phyloP scores from a whole-genome alignment of 2,888 invertebrate species.

The Dendrolimus pini region DNA sequence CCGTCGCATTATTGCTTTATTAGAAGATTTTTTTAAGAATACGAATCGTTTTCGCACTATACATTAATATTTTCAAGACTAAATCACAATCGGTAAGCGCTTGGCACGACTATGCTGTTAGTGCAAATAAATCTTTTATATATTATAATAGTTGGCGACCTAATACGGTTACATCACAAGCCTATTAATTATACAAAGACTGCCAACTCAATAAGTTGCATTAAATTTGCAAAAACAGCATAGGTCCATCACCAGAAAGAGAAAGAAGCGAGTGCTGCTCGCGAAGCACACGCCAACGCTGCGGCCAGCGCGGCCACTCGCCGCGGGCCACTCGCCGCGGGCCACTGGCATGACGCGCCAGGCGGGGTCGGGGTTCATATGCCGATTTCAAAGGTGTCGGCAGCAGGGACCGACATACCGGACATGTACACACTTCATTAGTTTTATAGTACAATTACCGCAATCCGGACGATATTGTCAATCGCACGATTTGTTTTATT shows the following conservation, averaged over 20 bases:
- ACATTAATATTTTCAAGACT: background rate
- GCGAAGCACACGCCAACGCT: conserved; percentile 56
- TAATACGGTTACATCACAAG: conserved; percentile 4
- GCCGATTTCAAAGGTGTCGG: conserved; percentile 25
- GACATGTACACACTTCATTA: background rate
- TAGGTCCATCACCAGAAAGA: conserved; percentile 51
- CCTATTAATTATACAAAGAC: conserved; percentile 1
- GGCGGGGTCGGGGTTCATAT: conserved; percentile 40
- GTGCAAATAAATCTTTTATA: conserved; percentile 2
- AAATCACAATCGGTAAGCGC: conserved; percentile 3
- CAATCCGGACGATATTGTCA: too few relatives aligned
- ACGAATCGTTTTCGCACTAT: conserved; percentile 9
- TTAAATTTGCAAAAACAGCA: conserved; percentile 47
- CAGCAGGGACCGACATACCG: conserved; percentile 46
- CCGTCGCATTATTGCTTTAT: conserved; percentile 55
- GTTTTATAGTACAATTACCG: background rate
- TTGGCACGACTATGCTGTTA: conserved; percentile 10
- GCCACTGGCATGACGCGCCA: too few relatives aligned
- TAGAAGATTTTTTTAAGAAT: conserved; percentile 38
- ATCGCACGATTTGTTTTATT: too few relatives aligned
- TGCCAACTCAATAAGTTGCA: conserved; percentile 4
- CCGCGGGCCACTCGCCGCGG: conserved; percentile 1
- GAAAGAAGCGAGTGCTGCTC: conserved; percentile 67
- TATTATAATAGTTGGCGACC: too few relatives aligned
- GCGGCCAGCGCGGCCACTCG: conserved; percentile 44